Base-by-base conservation (phyloP, 2,113 vertebrate species). In the Panurus biarmicus region DNA sequence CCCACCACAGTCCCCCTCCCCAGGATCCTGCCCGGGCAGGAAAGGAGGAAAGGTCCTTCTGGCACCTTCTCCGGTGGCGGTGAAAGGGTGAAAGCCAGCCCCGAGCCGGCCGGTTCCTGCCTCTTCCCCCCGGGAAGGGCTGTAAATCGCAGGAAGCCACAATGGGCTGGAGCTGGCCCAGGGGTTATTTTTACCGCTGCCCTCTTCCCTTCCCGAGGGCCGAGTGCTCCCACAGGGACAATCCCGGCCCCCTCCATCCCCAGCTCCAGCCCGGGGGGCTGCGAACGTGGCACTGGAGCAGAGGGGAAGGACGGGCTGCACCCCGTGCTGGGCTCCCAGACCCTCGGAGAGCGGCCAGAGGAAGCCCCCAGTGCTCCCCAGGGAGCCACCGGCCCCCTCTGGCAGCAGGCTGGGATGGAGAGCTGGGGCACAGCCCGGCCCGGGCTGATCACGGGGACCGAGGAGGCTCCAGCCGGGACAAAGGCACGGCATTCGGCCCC, bases 61-160 rank as follows among this genome's bases (percentile, higher is more conserved):
- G 22, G 80, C 23, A 60, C 69, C 50, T 74, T 64, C 78, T 36
- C 18, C 4, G 1, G 42, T 14, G 85, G 94, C 21, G 45, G 28
- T 0, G 71, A 93, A 89, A 93, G 94, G 87, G 96, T 97, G 90
- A 95, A 50, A 73, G 28, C 2, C 47, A 23, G 53, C n/a, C 51
- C 47, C 2, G 14, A 23, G 83, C 80, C 38, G 76, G 75, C 61
- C 33, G 12, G 76, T 74, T 93, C 94, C 79, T 82, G 75, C 86
- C 86, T 88, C 66, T 60, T 29, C 58, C 83, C 44, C 57, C 84
- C 19, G 73, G 95, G 96, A 96, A 96, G 80, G 88, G 94, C 91
- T 91, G 91, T 94, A 96, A 97, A 97, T 96, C 25, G 64, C 96
- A 95, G 96, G 96, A 97, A 97, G 93, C 96, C 87, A 38, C 83